phyloP scores from a whole-genome alignment of 1,140 invertebrate species.

The Drosophila sproati region DNA sequence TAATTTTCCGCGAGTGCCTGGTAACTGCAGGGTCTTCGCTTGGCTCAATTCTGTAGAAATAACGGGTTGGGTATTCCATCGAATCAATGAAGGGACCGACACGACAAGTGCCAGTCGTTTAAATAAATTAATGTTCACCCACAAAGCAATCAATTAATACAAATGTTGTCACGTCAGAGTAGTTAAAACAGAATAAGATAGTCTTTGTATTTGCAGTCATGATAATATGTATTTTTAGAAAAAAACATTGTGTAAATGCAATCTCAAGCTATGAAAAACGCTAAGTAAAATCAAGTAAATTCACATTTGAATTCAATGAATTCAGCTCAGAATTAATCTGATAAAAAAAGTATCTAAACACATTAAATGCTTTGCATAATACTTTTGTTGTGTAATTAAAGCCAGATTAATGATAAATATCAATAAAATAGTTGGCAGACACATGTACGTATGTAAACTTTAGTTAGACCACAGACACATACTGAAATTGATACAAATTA shows the following conservation, averaged over 20 bases:
- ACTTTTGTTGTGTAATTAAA: neutral
- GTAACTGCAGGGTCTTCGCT: neutral
- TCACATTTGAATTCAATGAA: neutral
- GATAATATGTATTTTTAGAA: neutral
- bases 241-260: neutral
- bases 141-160: constrained; percentile 10
- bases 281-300: neutral
- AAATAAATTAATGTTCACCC: neutral
- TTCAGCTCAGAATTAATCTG: neutral
- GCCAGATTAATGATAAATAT: neutral
- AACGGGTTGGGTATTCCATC: constrained; percentile 1
- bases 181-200: neutral
- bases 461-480: too few relatives aligned
- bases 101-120: neutral
- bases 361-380: neutral
- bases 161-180: constrained; percentile 3
- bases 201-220: neutral
- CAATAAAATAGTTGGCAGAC: neutral
- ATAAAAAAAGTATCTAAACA: neutral
- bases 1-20: neutral
- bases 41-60: neutral
- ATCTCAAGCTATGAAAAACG: neutral
- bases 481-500: too few relatives aligned
- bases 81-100: neutral
- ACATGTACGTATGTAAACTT: too few relatives aligned